phyloP scores from a whole-genome alignment of 2,113 vertebrate genomes.

The Procavia capensis region DNA sequence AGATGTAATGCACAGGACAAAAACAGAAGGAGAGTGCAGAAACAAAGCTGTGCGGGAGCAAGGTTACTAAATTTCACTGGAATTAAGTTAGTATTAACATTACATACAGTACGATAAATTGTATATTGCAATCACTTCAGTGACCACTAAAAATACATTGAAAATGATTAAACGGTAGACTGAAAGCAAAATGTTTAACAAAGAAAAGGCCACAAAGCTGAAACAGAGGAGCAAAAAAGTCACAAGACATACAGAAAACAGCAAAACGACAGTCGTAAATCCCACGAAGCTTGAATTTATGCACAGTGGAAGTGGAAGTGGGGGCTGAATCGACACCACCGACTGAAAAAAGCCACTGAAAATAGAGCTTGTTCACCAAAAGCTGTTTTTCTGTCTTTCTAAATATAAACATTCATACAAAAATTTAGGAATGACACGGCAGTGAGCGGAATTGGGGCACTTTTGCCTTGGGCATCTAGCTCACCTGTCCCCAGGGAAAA shows the following conservation, averaged over 20 bases:
- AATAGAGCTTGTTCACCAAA: neutral
- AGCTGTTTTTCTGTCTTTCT: neutral
- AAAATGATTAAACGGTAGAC: neutral
- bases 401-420: neutral
- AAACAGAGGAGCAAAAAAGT: neutral
- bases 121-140: neutral
- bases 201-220: neutral
- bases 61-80: neutral
- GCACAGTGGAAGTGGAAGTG: neutral
- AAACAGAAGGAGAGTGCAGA: neutral
- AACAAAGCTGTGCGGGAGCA: neutral
- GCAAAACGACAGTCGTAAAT: neutral
- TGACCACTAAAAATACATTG: neutral
- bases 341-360: neutral
- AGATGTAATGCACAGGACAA: neutral
- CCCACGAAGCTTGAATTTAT: neutral
- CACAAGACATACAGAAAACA: neutral
- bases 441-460: accelerated
- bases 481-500: neutral
- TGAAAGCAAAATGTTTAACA: neutral
- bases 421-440: neutral
- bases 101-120: neutral
- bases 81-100: neutral
- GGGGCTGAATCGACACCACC: neutral
- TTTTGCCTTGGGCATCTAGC: neutral